Evolutionary conservation across 2,797 vertebrate genomes (phyloP).

Genomic region (Myoxocephalus aenaeus): DNA sequence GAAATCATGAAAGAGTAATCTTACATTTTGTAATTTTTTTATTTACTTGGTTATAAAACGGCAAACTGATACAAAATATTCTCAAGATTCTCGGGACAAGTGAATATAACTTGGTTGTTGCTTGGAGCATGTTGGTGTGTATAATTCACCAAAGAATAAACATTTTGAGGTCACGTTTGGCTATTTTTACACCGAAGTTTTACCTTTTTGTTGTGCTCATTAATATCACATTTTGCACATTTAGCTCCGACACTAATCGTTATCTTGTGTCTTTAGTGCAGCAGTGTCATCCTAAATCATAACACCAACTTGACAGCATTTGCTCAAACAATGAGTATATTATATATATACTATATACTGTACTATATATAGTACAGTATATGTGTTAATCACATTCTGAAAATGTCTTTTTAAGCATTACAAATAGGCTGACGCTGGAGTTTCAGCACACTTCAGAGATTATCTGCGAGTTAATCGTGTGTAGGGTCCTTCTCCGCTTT

Average conservation of each 20-base stretch:
- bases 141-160: constrained; percentile 15
- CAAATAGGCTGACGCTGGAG: constrained; percentile 63
- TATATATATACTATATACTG: too few species aligned
- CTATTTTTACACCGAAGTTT: constrained; percentile 31
- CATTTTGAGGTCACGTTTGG: constrained; percentile 39
- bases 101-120: neutral
- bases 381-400: constrained; percentile 25
- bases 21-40: neutral
- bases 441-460: constrained; percentile 60
- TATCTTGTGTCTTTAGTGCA: neutral
- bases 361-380: too few species aligned
- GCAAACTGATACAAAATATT: neutral
- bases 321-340: constrained; percentile 14
- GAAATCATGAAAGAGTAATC: constrained; percentile 24
- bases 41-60: constrained; percentile 24
- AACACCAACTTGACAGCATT: constrained; percentile 3
- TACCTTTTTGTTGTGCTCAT: constrained; percentile 24
- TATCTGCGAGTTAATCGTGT: constrained; percentile 69
- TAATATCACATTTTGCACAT: constrained; percentile 27
- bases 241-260: constrained; percentile 8
- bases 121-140: neutral
- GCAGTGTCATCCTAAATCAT: neutral
- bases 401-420: constrained; percentile 40
- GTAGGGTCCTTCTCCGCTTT: constrained; percentile 53
- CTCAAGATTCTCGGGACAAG: neutral